Base-by-base conservation (phyloP, 1,140 invertebrate genomes). In the Laodelphax striatellus region DNA sequence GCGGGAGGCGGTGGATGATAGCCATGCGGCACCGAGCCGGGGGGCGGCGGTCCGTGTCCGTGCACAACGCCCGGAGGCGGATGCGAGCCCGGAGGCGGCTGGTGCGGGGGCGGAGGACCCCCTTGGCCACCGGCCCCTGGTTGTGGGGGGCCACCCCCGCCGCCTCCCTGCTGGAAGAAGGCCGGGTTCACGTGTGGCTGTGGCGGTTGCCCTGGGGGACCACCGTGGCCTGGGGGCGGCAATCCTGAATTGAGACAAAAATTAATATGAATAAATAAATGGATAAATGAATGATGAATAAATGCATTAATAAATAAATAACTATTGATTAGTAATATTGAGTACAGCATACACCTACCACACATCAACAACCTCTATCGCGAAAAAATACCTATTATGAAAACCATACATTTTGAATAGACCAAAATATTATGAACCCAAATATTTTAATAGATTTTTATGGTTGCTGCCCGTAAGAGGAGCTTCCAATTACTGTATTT, bases 121-220 rank as follows among this genome's bases (percentile, higher is more conserved):
- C 79, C 76, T 6, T 28, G 24, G 34, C 8, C 34, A 38, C 34
- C 11, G 21, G 69, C 69, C 22, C 62, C 61, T 28, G 80, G 77
- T 61, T 76, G 76, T 19, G 80, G 80, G 10, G 83, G 82, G 41
- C 82, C 85, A 28, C 24, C 9, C 28, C 28, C 9, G 28, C 28
- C 34, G 67, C 86, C 85, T 66, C 85, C 87, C 68, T 87, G 86
- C 66, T 86, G 88, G 75, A 97, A 97, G 80, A 97, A 97, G 52
- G 93, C 92, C 41, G 93, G 94, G 77, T 97, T 97, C 52, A 97
- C 92, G 72, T 97, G 93, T 19, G 93, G 92, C 38, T 91, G 91
- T 34, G 92, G 90, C 34, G 78, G 77, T 63, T 75, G 75, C 69
- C 80, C 79, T 34, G 78, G 79, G 24, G n/a, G 11, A 72, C 52